These are phyloP conservation scores for Enoplosus armatus DNA, from an alignment of 2,797 vertebrate genomes.

Conservation along the genomic window DNA sequence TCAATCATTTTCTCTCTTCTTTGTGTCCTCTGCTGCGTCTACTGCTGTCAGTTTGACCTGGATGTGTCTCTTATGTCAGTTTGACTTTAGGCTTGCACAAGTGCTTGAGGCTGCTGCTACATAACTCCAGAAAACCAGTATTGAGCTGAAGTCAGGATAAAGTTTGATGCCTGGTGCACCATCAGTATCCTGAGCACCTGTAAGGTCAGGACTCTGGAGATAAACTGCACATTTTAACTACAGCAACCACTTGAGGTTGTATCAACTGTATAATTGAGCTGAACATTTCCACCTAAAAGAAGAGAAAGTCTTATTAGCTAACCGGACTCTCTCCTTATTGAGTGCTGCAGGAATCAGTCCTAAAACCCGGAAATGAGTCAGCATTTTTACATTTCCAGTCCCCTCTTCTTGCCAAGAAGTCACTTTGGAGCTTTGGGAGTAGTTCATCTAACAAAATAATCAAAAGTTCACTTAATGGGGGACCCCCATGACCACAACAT, in stretches of 20 bases:
- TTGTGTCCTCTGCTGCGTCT: neutral
- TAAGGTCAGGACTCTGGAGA: too few relatives aligned
- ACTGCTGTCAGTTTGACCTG: conserved; percentile 61
- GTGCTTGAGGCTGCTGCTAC: conserved; percentile 39
- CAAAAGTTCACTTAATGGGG: too few relatives aligned
- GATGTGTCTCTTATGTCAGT: conserved; percentile 55
- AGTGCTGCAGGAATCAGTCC: too few relatives aligned
- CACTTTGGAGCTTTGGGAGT: too few relatives aligned
- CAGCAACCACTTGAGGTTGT: neutral
- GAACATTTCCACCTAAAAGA: neutral
- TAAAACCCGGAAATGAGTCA: too few relatives aligned
- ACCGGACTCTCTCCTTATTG: neutral
- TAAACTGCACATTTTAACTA: neutral
- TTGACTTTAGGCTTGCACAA: conserved; percentile 29
- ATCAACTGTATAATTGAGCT: neutral
- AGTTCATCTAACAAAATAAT: too few relatives aligned
- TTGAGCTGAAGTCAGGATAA: conserved; percentile 20
- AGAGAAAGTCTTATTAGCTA: neutral
- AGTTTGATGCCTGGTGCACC: conserved; percentile 9
- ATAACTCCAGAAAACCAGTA: conserved; percentile 25
- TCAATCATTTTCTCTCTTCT: neutral
- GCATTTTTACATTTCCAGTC: too few relatives aligned
- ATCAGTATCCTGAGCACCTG: conserved; percentile 15
- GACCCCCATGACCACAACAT: too few relatives aligned
- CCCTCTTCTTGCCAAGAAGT: too few relatives aligned